These are phyloP conservation scores for Carcina quercana DNA, from an alignment of 2,888 invertebrate species.

Conservation along the genomic window DNA sequence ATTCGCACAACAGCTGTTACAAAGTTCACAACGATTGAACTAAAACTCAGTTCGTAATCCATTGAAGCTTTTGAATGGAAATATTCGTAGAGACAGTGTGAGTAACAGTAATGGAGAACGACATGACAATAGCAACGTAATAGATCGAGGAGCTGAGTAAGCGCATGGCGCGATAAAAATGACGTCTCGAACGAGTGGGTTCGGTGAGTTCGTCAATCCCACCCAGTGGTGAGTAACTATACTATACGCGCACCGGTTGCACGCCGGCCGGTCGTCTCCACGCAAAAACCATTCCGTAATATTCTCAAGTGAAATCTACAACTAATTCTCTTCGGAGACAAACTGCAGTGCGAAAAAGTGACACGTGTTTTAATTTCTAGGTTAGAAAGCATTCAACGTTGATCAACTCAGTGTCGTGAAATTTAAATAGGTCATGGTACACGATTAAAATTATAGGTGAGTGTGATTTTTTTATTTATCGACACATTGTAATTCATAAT, in stretches of 20 bases:
- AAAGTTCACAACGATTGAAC: too few relatives aligned
- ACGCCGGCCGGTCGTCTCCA: constrained; percentile 38
- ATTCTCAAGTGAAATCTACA: neutral
- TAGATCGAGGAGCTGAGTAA: constrained; percentile 32
- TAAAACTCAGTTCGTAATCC: constrained; percentile 7
- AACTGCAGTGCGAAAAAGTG: constrained; percentile 10
- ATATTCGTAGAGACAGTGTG: neutral
- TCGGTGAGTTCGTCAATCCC: constrained; percentile 25
- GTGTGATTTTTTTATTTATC: too few relatives aligned
- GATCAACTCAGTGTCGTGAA: constrained; percentile 20
- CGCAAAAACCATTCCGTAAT: neutral
- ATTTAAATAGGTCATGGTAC: constrained; percentile 29
- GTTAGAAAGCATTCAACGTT: constrained; percentile 28
- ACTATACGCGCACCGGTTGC: constrained; percentile 26
- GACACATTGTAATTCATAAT: too few relatives aligned
- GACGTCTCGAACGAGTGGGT: constrained; percentile 29
- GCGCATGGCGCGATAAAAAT: constrained; percentile 51
- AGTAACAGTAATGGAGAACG: constrained; percentile 20
- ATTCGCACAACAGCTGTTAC: too few relatives aligned
- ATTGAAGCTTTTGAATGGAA: constrained; percentile 8
- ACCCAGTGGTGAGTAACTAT: constrained; percentile 23
- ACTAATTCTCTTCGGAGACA: neutral
- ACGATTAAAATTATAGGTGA: too few relatives aligned
- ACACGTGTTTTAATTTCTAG: constrained; percentile 26
- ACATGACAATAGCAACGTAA: constrained; percentile 11